phyloP scores from a whole-genome alignment of 2,797 vertebrate genomes.

The Gila robusta region DNA sequence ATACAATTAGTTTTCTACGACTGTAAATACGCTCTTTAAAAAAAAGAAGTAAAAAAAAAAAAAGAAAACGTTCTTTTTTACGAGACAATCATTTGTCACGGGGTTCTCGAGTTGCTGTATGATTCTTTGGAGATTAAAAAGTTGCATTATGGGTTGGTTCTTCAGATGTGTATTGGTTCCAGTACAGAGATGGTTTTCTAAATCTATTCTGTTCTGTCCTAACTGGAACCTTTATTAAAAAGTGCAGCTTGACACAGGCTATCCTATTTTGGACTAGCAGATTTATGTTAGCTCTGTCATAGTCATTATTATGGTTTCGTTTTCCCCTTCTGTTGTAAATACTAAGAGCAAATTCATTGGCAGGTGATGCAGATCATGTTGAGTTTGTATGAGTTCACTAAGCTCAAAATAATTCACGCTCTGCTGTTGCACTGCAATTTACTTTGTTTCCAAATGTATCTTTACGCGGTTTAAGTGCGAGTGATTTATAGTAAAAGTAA shows the following conservation, averaged over 20 bases:
- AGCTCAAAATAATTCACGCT: slow-evolving; percentile 27
- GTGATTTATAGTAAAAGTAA: background rate
- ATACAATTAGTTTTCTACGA: background rate
- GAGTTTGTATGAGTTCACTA: slow-evolving; percentile 22
- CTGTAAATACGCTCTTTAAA: background rate
- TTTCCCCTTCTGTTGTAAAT: slow-evolving; percentile 7
- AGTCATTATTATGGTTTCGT: slow-evolving; percentile 33
- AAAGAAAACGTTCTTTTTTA: background rate
- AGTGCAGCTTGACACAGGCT: background rate
- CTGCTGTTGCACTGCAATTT: background rate
- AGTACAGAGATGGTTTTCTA: background rate
- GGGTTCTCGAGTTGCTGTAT: background rate
- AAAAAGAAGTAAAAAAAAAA: background rate
- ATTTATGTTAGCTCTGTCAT: slow-evolving; percentile 21
- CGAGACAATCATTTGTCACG: background rate
- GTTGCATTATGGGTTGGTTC: background rate
- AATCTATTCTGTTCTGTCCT: background rate
- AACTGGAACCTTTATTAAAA: background rate
- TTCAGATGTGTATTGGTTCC: background rate
- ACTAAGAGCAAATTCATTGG: slow-evolving; percentile 3
- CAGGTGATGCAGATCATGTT: slow-evolving; percentile 33
- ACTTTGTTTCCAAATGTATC: slow-evolving; percentile 3
- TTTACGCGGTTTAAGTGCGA: background rate
- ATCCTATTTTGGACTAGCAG: slow-evolving; percentile 1
- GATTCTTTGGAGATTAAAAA: background rate